Evolutionary conservation across 2,797 vertebrate genomes (phyloP).

Genomic region (Microctenopoma lineatum): DNA sequence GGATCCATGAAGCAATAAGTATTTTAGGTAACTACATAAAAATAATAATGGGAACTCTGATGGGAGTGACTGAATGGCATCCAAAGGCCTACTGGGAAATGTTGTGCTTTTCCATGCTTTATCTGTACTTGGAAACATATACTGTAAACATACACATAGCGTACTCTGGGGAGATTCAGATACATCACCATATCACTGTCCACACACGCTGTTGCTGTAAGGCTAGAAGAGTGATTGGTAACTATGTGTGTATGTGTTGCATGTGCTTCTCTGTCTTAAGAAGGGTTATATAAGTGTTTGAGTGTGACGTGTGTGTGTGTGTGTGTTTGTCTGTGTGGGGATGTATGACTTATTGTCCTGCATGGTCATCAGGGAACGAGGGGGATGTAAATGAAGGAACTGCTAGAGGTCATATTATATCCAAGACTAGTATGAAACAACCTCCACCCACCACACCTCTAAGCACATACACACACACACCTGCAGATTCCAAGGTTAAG

Average conservation of each 20-base stretch:
- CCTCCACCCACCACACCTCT: slow-evolving; percentile 40
- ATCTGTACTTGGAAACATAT: slow-evolving; percentile 41
- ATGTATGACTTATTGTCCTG: slow-evolving; percentile 20
- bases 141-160: neutral
- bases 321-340: neutral
- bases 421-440: slow-evolving; percentile 32
- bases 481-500: slow-evolving; percentile 25
- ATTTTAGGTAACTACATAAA: neutral
- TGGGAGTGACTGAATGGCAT: slow-evolving; percentile 24
- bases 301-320: too few species aligned
- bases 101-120: slow-evolving; percentile 38
- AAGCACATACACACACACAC: slow-evolving; percentile 34
- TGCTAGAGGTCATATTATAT: slow-evolving; percentile 34
- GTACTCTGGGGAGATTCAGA: slow-evolving; percentile 26
- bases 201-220: slow-evolving; percentile 5
- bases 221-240: neutral
- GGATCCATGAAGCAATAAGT: neutral
- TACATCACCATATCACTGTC: slow-evolving; percentile 17
- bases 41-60: slow-evolving; percentile 8
- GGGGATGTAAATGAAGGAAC: slow-evolving; percentile 29
- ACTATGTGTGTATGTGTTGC: slow-evolving; percentile 7
- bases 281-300: slow-evolving; percentile 1
- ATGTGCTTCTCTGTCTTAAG: slow-evolving; percentile 2
- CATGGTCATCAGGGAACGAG: slow-evolving; percentile 27
- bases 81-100: slow-evolving; percentile 43